A percentile compares a stretch with the other conserved stretches of the same genome.
These are phyloP conservation scores for Tor tambroides DNA, from an alignment of 2,113 vertebrate species.

Conservation along the genomic window DNA sequence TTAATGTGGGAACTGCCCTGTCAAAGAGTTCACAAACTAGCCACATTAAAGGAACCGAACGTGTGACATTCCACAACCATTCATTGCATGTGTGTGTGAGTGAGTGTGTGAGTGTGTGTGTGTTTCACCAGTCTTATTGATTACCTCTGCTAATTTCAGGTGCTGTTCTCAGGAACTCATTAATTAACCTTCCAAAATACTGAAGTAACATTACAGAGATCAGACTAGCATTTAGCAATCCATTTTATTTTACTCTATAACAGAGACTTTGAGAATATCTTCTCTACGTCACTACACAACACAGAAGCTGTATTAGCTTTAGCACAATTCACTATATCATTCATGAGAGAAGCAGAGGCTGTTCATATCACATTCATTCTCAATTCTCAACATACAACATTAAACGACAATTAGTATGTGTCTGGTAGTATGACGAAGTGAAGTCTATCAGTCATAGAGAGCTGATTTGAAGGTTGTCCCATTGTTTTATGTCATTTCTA, in stretches of 20 bases:
- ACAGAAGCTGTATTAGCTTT: conserved; percentile 7
- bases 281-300: background rate
- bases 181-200: conserved; percentile 32
- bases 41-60: background rate
- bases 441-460: background rate
- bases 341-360: background rate
- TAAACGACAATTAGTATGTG: background rate
- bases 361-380: background rate
- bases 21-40: background rate
- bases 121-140: conserved; percentile 21
- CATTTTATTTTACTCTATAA: background rate
- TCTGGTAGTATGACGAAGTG: background rate
- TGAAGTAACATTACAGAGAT: background rate
- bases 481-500: background rate
- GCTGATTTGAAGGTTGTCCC: conserved; percentile 21
- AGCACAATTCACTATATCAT: conserved; percentile 27
- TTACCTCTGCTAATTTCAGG: conserved; percentile 58
- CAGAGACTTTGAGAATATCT: background rate
- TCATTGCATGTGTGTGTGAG: background rate
- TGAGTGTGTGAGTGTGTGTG: background rate
- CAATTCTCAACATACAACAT: background rate
- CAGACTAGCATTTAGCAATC: background rate
- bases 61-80: conserved; percentile 5
- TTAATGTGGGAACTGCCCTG: background rate
- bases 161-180: conserved; percentile 55